Conservation (phyloP, 2,797 vertebrate species). For the Enteromius trimaculatus region DNA sequence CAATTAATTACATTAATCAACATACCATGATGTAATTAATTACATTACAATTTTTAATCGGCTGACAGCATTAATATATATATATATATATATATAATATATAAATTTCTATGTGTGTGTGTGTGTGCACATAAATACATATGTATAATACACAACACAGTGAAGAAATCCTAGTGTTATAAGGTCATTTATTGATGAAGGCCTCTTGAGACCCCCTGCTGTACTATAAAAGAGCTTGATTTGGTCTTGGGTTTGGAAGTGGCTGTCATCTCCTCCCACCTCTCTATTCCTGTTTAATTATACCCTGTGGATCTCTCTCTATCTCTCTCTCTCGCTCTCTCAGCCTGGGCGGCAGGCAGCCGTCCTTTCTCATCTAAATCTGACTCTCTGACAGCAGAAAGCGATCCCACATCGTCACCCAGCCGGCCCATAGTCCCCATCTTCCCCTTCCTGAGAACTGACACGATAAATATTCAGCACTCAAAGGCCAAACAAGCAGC, state of each 20-base stretch:
- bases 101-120: neutral
- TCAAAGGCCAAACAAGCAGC: constrained; percentile 47
- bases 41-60: too few relatives aligned
- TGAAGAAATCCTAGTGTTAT: neutral
- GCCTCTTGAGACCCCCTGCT: constrained; percentile 43
- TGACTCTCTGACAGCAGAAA: constrained; percentile 55
- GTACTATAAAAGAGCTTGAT: constrained; percentile 51
- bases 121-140: neutral
- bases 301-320: constrained; percentile 64
- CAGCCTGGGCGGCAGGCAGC: constrained; percentile 72
- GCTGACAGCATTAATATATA: neutral
- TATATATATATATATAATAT: neutral
- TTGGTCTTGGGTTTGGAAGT: constrained; percentile 65
- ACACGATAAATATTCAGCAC: constrained; percentile 60
- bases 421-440: constrained; percentile 45
- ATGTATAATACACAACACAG: neutral
- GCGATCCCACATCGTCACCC: constrained; percentile 40
- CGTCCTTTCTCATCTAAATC: constrained; percentile 56
- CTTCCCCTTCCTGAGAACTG: constrained; percentile 50
- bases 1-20: too few relatives aligned
- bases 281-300: constrained; percentile 77
- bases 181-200: constrained; percentile 48
- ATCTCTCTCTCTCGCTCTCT: constrained; percentile 25
- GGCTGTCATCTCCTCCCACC: constrained; percentile 68
- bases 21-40: neutral